A percentile compares a stretch with the other conserved stretches of the same genome.
Conservation (phyloP, 2,797 vertebrate species). For the Centroberyx gerrardi region DNA sequence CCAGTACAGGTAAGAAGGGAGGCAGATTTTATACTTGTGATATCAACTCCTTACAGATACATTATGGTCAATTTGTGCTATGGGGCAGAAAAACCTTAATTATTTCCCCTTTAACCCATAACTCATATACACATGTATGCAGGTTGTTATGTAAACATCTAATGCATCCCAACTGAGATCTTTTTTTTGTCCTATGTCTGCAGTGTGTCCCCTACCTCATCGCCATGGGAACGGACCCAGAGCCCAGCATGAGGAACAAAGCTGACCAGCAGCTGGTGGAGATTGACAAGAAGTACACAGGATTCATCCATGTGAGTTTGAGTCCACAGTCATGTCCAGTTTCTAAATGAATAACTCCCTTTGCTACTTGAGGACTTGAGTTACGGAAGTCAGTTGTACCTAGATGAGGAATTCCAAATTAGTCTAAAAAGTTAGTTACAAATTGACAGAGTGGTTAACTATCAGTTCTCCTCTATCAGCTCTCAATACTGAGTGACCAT, state of each 20-base stretch:
- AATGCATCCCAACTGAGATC: background rate
- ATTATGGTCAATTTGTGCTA: too few species aligned
- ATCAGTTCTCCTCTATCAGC: background rate
- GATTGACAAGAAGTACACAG: slow-evolving; percentile 99
- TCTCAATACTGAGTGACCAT: background rate
- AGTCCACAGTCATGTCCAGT: background rate
- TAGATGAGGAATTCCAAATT: background rate
- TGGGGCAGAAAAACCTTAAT: too few species aligned
- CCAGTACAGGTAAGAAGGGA: slow-evolving; percentile 83
- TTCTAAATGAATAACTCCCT: background rate
- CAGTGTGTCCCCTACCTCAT: slow-evolving; percentile 99
- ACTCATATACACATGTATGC: too few species aligned
- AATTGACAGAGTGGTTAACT: background rate
- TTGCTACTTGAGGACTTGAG: background rate
- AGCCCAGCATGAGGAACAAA: slow-evolving; percentile 98
- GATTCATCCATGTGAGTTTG: slow-evolving; percentile 95
- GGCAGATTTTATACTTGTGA: too few species aligned
- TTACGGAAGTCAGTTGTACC: background rate
- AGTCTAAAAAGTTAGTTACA: background rate
- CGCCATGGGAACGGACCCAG: slow-evolving; percentile 98
- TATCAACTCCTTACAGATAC: too few species aligned
- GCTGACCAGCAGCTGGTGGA: slow-evolving; percentile 97
- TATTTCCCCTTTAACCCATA: too few species aligned
- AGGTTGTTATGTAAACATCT: too few species aligned
- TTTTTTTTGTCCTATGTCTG: slow-evolving; percentile 25